phyloP scores from a whole-genome alignment of 2,113 vertebrate genomes.

The Tenebrosternarchus preto region DNA sequence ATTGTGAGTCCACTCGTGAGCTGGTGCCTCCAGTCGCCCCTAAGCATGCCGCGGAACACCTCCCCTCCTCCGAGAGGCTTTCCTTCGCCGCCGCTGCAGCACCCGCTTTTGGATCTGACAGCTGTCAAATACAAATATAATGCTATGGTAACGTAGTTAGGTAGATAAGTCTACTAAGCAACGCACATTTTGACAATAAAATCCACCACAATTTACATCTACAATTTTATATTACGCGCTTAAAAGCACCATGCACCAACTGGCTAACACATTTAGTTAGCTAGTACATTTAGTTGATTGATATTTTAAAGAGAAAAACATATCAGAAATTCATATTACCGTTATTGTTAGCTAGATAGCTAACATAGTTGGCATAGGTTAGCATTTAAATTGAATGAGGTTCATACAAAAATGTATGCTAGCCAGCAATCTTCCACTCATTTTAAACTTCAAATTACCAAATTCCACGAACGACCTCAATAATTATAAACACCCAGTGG shows the following conservation, averaged over 20 bases:
- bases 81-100: conserved; percentile 25
- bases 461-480: no score
- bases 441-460: neutral
- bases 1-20: conserved; percentile 60
- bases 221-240: no score
- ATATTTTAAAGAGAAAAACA: no score
- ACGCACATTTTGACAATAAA: no score
- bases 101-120: neutral
- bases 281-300: no score
- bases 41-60: conserved; percentile 34
- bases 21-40: conserved; percentile 8
- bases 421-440: neutral
- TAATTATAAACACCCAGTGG: neutral
- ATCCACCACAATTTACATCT: no score
- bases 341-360: no score
- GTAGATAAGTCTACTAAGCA: no score
- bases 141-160: neutral
- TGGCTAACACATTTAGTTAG: no score
- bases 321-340: no score
- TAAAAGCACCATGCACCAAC: no score
- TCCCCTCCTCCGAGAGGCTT: conserved; percentile 30
- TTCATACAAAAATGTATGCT: neutral
- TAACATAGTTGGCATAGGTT: neutral
- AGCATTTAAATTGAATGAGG: neutral
- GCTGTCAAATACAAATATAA: neutral